Percentiles rank a stretch among this genome's conserved stretches.
Evolutionary conservation across 2,113 vertebrate genomes (phyloP).

Genomic region (Gymnarchus niloticus): DNA sequence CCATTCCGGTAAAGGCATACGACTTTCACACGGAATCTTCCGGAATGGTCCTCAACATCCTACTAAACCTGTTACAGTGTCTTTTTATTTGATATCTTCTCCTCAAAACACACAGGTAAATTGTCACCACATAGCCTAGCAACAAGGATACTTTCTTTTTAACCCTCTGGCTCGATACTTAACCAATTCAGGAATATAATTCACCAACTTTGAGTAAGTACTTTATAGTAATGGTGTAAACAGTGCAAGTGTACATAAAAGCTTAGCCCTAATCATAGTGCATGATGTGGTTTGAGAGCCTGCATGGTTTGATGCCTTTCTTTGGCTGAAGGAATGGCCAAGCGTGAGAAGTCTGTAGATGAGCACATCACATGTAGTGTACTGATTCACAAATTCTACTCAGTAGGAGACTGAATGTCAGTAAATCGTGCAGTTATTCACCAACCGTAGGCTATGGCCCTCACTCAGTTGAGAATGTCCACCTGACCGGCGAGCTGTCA

Average conservation of each 20-base stretch:
- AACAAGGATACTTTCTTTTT: background rate
- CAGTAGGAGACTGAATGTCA: background rate
- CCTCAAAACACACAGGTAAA: background rate
- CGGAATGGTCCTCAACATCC: background rate
- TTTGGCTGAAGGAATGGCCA: background rate
- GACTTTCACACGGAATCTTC: background rate
- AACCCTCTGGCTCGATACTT: background rate
- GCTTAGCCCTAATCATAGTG: background rate
- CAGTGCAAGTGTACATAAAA: background rate
- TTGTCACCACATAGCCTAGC: background rate
- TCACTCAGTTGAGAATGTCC: background rate
- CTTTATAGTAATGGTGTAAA: background rate
- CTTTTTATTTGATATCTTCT: background rate
- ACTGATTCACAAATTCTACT: background rate
- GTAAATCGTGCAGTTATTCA: background rate
- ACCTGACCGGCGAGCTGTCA: background rate
- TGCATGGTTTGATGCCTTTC: background rate
- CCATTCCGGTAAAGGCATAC: background rate
- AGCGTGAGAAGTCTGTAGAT: background rate
- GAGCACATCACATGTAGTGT: background rate
- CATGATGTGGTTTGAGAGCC: background rate
- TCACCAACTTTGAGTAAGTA: background rate
- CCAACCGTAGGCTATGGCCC: background rate
- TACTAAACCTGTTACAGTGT: background rate
- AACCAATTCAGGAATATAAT: background rate